Evolutionary conservation across 2,888 invertebrate species (phyloP).

Genomic region (Cephus nigrinus): DNA sequence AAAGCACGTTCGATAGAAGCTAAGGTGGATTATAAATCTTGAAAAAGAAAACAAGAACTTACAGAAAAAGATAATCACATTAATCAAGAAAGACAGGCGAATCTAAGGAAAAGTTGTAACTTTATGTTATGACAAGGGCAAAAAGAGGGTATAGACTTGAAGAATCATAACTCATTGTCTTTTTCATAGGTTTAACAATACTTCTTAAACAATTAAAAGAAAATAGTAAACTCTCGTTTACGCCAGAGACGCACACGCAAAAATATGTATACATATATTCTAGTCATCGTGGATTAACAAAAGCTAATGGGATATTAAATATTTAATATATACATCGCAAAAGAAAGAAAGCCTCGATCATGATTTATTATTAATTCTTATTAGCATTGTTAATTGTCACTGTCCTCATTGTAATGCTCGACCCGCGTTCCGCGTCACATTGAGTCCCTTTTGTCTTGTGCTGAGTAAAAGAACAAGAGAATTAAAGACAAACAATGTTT

Average conservation of each 20-base stretch:
- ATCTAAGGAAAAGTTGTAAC: background rate
- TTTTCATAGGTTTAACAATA: background rate
- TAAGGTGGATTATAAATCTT: background rate
- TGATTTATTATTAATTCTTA: background rate
- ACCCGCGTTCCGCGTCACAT: background rate
- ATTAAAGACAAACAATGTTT: background rate
- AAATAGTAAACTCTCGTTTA: constrained; percentile 5
- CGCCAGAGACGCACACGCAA: constrained; percentile 1
- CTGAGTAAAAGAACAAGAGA: background rate
- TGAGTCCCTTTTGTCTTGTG: background rate
- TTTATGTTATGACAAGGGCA: background rate
- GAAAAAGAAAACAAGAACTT: background rate
- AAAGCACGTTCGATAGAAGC: background rate
- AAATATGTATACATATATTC: background rate
- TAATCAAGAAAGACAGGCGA: background rate
- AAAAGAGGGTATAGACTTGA: background rate
- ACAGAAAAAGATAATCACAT: background rate
- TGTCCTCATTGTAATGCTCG: background rate
- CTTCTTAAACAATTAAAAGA: background rate
- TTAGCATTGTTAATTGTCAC: background rate
- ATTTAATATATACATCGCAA: background rate
- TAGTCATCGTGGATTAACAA: constrained; percentile 2
- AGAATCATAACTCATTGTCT: background rate
- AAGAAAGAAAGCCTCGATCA: background rate
- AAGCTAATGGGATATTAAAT: background rate